These are phyloP conservation scores for Deroplatys truncata DNA, from an alignment of 2,888 invertebrate species.

Conservation along the genomic window DNA sequence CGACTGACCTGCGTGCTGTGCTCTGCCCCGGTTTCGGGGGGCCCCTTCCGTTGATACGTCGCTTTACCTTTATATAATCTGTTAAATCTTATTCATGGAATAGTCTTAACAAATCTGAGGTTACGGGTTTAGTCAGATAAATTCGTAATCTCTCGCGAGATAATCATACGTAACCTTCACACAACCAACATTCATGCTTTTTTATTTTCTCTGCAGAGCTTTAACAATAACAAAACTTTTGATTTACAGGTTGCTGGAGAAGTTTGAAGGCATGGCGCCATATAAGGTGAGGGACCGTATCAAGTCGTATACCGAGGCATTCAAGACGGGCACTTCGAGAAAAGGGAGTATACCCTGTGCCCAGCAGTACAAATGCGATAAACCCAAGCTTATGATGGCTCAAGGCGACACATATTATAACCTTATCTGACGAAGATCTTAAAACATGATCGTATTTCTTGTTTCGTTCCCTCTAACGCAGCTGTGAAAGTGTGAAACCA, in stretches of 20 bases:
- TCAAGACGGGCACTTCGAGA: slow-evolving; percentile 1
- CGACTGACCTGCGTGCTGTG: too few relatives aligned
- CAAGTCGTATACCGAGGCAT: slow-evolving; percentile 15
- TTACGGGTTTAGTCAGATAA: too few relatives aligned
- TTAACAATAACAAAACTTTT: not conserved
- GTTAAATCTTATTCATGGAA: too few relatives aligned
- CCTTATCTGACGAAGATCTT: not conserved
- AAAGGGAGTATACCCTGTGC: not conserved
- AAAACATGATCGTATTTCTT: not conserved
- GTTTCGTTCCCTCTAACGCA: not conserved
- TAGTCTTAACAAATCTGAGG: too few relatives aligned
- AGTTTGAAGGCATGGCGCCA: slow-evolving; percentile 1
- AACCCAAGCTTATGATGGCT: not conserved
- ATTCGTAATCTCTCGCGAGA: too few relatives aligned
- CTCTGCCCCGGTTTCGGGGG: too few relatives aligned
- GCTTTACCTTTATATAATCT: too few relatives aligned
- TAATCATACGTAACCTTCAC: too few relatives aligned
- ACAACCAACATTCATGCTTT: too few relatives aligned
- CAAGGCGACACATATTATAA: not conserved
- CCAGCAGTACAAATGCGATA: slow-evolving; percentile 11
- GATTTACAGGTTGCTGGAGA: slow-evolving; percentile 15
- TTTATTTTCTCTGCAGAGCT: too few relatives aligned
- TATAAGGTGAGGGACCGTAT: not conserved
- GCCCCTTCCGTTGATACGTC: too few relatives aligned
- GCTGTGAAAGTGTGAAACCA: not conserved